These are phyloP conservation scores for Barypeithes pellucidus DNA, from an alignment of 2,888 invertebrate species.

Conservation along the genomic window DNA sequence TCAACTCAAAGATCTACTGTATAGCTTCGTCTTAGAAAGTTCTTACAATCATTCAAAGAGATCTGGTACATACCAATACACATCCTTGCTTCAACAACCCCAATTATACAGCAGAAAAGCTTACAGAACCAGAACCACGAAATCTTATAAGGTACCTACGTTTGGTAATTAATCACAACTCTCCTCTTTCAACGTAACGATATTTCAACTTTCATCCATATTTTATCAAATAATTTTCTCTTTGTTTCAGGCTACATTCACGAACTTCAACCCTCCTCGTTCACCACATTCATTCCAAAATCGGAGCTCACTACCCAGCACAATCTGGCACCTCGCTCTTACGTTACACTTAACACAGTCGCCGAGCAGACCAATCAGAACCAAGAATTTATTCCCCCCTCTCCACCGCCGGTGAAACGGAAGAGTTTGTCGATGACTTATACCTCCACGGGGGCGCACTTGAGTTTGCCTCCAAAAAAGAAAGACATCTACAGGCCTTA, in stretches of 20 bases:
- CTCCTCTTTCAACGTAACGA: too few relatives aligned
- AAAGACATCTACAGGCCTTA: conserved; percentile 94
- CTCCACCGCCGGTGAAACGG: conserved; percentile 69
- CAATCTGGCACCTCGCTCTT: conserved; percentile 67
- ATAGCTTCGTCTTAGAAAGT: too few relatives aligned
- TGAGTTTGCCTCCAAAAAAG: conserved; percentile 90
- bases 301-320: conserved; percentile 60
- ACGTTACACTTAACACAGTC: conserved; percentile 73
- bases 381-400: conserved; percentile 67
- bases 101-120: too few relatives aligned
- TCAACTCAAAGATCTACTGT: too few relatives aligned
- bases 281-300: conserved; percentile 83
- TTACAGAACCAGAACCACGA: too few relatives aligned
- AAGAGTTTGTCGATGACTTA: conserved; percentile 89
- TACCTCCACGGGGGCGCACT: conserved; percentile 87
- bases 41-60: too few relatives aligned
- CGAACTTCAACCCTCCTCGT: conserved; percentile 84
- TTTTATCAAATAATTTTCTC: not conserved
- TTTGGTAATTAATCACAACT: too few relatives aligned
- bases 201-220: too few relatives aligned
- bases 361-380: conserved; percentile 70
- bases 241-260: conserved; percentile 82
- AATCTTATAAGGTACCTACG: too few relatives aligned
- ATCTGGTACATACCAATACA: too few relatives aligned
- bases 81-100: too few relatives aligned